phyloP scores from a whole-genome alignment of 2,797 vertebrate species.

The Catharus ustulatus region DNA sequence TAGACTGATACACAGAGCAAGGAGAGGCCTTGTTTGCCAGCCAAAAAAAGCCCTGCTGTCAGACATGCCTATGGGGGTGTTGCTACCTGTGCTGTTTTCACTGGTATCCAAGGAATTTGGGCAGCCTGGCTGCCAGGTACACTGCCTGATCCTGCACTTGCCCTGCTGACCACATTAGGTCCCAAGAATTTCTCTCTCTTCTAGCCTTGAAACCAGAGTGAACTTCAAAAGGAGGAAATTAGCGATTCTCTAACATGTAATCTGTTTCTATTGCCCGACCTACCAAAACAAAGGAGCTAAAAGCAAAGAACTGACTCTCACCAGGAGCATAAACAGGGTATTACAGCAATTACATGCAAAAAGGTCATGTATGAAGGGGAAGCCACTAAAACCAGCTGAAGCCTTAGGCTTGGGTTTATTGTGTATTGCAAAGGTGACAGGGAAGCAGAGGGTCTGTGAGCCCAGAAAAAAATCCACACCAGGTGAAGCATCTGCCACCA shows the following conservation, averaged over 20 bases:
- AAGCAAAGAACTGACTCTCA: neutral
- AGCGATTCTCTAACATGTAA: neutral
- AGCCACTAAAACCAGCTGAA: neutral
- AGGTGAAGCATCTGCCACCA: neutral
- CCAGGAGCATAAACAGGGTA: neutral
- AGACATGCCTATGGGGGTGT: neutral
- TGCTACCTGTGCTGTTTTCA: neutral
- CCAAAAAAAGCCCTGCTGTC: neutral
- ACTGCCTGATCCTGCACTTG: neutral
- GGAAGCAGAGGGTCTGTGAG: neutral
- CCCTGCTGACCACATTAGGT: neutral
- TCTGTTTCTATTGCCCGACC: neutral
- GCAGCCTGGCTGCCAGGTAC: slow-evolving; percentile 6
- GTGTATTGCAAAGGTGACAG: neutral
- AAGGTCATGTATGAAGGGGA: neutral
- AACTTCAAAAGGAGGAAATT: slow-evolving; percentile 21
- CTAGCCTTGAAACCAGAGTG: neutral
- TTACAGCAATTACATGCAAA: neutral
- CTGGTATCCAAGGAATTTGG: slow-evolving; percentile 34
- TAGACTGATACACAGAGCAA: neutral
- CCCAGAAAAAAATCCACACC: neutral
- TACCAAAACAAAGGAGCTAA: slow-evolving; percentile 3
- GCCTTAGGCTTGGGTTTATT: neutral
- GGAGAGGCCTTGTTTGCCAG: neutral
- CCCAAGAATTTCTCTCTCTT: neutral